phyloP scores from a whole-genome alignment of 2,888 invertebrate species.

The Orchesella flavescens region DNA sequence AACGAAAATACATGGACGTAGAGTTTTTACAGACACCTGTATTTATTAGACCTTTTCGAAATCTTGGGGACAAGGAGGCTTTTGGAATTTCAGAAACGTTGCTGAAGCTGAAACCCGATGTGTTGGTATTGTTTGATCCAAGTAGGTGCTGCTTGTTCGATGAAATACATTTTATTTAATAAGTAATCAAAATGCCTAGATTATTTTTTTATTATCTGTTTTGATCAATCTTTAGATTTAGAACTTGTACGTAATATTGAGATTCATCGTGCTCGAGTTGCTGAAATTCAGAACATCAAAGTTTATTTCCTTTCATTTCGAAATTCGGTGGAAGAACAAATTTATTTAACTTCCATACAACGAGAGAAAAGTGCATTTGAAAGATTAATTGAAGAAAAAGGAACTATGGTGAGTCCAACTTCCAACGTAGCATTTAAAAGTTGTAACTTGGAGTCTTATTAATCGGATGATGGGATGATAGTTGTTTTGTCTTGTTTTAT shows the following conservation, averaged over 20 bases:
- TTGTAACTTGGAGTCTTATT: too few relatives aligned
- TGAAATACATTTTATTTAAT: not conserved
- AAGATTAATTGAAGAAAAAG: slow-evolving; percentile 90
- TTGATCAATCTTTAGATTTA: slow-evolving; percentile 58
- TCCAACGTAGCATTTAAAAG: not conserved
- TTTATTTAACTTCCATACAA: slow-evolving; percentile 90
- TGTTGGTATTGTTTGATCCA: slow-evolving; percentile 71
- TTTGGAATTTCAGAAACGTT: slow-evolving; percentile 67
- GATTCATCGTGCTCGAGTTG: slow-evolving; percentile 70
- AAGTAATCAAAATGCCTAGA: not conserved
- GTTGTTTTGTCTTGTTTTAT: not conserved
- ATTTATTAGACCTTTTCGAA: slow-evolving; percentile 39
- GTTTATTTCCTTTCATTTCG: slow-evolving; percentile 93
- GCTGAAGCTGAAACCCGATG: slow-evolving; percentile 68
- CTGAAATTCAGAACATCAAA: slow-evolving; percentile 76
- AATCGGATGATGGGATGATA: too few relatives aligned
- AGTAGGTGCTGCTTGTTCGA: slow-evolving; percentile 53
- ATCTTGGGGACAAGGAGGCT: slow-evolving; percentile 59
- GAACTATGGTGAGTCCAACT: slow-evolving; percentile 73
- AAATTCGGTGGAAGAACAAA: slow-evolving; percentile 96
- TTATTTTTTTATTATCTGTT: not conserved
- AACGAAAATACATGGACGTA: slow-evolving; percentile 71
- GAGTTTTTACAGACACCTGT: slow-evolving; percentile 64
- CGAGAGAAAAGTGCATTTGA: slow-evolving; percentile 97
- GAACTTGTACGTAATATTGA: slow-evolving; percentile 70